A percentile compares a stretch with the other conserved stretches of the same genome.
Conservation (phyloP, 1,140 invertebrate species). For the Drosophila micromelanica region DNA sequence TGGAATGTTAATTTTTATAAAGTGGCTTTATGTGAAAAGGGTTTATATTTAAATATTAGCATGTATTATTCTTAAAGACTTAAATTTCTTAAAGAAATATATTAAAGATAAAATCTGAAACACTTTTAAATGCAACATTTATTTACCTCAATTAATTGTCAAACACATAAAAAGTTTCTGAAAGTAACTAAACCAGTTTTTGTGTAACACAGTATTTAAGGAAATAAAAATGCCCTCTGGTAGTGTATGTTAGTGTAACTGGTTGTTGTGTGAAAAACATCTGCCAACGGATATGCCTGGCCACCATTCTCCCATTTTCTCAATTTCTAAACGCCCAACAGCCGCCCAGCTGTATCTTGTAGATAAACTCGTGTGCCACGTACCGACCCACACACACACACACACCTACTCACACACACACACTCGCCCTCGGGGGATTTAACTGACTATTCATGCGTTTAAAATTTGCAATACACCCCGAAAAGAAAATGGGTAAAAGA, state of each 20-base stretch:
- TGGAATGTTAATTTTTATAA: too few relatives aligned
- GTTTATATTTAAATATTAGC: too few relatives aligned
- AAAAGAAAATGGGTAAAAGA: slow-evolving; percentile 47
- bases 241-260: slow-evolving; percentile 15
- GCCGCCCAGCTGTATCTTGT: slow-evolving; percentile 55
- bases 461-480: slow-evolving; percentile 72
- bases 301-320: slow-evolving; percentile 32
- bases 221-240: not conserved
- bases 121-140: too few relatives aligned
- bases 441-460: slow-evolving; percentile 78
- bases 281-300: slow-evolving; percentile 72
- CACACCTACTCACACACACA: slow-evolving; percentile 2
- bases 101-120: too few relatives aligned
- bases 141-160: too few relatives aligned
- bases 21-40: too few relatives aligned
- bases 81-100: too few relatives aligned
- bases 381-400: slow-evolving; percentile 19
- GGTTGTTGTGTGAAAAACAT: slow-evolving; percentile 61
- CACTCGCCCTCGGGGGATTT: slow-evolving; percentile 57
- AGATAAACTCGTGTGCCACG: slow-evolving; percentile 61
- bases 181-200: too few relatives aligned
- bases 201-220: not conserved
- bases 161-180: too few relatives aligned
- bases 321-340: not conserved
- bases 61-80: too few relatives aligned